Evolutionary conservation across 1,140 invertebrate genomes (phyloP), one percentile per base, ranked within the genome.

Genomic region (Chironomus striatipennis): DNA sequence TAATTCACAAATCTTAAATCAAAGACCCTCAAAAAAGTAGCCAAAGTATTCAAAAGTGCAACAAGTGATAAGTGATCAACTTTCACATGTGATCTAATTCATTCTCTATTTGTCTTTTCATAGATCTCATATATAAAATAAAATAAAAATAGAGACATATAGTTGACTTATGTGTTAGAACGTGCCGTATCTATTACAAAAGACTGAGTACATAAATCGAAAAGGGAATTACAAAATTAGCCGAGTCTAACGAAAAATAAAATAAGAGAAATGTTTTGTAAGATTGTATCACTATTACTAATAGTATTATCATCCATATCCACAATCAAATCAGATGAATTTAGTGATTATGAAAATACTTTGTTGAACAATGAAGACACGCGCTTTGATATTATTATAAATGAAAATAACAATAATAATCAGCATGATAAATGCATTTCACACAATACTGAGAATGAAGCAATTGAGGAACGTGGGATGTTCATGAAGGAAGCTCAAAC

Each of bases 401-500:
- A 2, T 34, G 24, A 34, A 34, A 34, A 34, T 34, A n/a, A 12
- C 15, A 47, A 47, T 15, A n/a, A 12, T 57, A 47, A 47, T 15
- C 9, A 47, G 9, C 8, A 47, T 47, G 15, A 47, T 2, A 57
- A 57, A 57, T 57, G 47, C 47, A 57, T 57, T 57, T 12, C 47
- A 12, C 47, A n/a, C 47, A 57, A 70, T 70, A 17, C 18, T 20
- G 65, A 70, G 20, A 17, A 70, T 70, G 65, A 70, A 20, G 47
- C 12, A 15, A 70, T n/a, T 70, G 65, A 70, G 10, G 20, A 70
- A 6, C 65, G 65, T 70, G 65, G 65, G 73, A 73, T 73, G 24
- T 73, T 57, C 67, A 15, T 57, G 47, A 67, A 34, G 72, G 42
- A 43, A 12, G 43, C n/a, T 21, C n/a, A 67, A 43, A 67, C 65